Percentiles rank a stretch among this genome's conserved stretches.
Evolutionary conservation across 2,113 vertebrate genomes (phyloP).

Genomic region (Oenanthe oenanthe): DNA sequence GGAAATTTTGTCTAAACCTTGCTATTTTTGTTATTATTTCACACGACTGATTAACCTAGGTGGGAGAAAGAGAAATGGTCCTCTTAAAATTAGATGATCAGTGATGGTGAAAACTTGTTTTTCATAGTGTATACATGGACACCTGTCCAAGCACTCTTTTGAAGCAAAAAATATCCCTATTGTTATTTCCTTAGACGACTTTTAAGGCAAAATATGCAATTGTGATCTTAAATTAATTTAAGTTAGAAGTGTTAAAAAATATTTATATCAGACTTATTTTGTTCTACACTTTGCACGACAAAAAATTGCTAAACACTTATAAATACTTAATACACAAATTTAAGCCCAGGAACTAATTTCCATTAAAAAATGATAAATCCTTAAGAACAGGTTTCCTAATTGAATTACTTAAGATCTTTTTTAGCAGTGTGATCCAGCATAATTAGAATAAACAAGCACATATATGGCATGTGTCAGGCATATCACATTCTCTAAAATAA

Average conservation of each 20-base stretch:
- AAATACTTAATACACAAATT: background rate
- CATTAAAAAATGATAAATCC: background rate
- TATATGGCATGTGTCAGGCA: background rate
- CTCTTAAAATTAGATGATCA: background rate
- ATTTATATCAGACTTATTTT: background rate
- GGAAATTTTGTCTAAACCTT: background rate
- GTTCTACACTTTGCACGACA: background rate
- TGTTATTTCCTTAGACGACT: background rate
- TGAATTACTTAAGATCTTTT: constrained; percentile 3
- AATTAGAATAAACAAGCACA: constrained; percentile 9
- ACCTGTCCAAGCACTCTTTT: background rate
- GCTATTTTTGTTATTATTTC: constrained; percentile 4
- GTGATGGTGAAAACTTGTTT: background rate
- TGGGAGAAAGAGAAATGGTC: background rate
- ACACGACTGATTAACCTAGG: background rate
- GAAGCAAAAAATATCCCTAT: background rate
- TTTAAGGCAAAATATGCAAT: background rate
- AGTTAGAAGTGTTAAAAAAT: background rate
- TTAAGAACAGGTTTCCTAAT: background rate
- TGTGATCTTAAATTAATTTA: background rate
- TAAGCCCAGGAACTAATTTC: background rate
- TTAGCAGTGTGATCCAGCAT: background rate
- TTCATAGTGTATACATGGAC: background rate
- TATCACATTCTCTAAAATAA: background rate
- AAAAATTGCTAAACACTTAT: background rate